Evolutionary conservation across 2,797 vertebrate genomes (phyloP).

Genomic region (Morelia viridis): DNA sequence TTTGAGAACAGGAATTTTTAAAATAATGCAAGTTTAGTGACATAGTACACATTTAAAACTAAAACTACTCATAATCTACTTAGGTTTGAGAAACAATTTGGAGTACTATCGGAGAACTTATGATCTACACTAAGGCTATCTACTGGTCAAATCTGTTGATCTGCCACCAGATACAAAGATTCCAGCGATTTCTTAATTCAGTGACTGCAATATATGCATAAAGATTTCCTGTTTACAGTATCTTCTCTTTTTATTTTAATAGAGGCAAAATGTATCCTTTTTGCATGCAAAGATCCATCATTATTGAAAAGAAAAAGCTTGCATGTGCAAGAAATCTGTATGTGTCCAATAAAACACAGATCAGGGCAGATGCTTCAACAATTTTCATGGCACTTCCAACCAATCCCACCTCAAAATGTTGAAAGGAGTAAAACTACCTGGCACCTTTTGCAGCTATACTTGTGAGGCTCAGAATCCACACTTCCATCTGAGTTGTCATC

Average conservation of each 20-base stretch:
- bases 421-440: slow-evolving; percentile 79
- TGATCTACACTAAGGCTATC: background rate
- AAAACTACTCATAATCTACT: background rate
- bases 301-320: background rate
- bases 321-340: background rate
- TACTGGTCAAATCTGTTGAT: background rate
- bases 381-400: background rate
- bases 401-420: slow-evolving; percentile 24
- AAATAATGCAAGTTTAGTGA: background rate
- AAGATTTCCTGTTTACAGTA: background rate
- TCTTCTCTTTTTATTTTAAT: background rate
- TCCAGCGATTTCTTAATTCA: background rate
- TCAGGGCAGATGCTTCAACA: background rate
- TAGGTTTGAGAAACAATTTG: background rate
- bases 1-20: background rate
- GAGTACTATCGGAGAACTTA: background rate
- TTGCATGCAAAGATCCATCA: background rate
- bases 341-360: background rate
- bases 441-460: slow-evolving; percentile 98
- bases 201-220: background rate
- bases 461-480: slow-evolving; percentile 89
- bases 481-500: slow-evolving; percentile 90
- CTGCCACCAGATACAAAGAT: background rate
- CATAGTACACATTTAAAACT: background rate
- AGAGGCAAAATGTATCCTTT: background rate